These are phyloP conservation scores for Sebastes umbrosus DNA, from an alignment of 2,797 vertebrate genomes.

Conservation along the genomic window DNA sequence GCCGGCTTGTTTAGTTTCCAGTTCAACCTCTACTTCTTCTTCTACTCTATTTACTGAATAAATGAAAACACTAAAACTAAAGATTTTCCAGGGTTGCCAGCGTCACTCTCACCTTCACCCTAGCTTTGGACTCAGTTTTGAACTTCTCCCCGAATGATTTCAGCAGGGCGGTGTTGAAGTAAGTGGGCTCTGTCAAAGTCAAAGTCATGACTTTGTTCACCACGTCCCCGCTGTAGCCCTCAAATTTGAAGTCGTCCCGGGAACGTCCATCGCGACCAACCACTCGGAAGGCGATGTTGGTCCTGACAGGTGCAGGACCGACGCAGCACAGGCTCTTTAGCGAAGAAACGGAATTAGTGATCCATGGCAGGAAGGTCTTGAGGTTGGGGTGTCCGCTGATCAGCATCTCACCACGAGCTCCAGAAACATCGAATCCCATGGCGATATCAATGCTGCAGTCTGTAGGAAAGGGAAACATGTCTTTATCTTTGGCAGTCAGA, in stretches of 20 bases:
- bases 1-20: too few species aligned
- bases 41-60: too few species aligned
- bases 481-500: not conserved
- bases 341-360: constrained; percentile 73
- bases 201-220: constrained; percentile 80
- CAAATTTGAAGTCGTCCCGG: constrained; percentile 82
- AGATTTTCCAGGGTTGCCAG: not conserved
- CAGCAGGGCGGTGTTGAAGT: constrained; percentile 81
- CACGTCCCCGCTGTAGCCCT: constrained; percentile 67
- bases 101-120: constrained; percentile 83
- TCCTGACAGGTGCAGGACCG: not conserved
- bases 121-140: constrained; percentile 55
- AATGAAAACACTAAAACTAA: not conserved
- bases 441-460: constrained; percentile 85
- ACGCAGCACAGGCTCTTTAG: constrained; percentile 82
- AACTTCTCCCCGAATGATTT: constrained; percentile 79
- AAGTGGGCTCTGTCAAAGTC: constrained; percentile 54
- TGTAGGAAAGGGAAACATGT: constrained; percentile 32
- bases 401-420: constrained; percentile 27
- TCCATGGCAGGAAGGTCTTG: constrained; percentile 75
- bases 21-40: too few species aligned
- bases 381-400: constrained; percentile 76
- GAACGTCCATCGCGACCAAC: constrained; percentile 40
- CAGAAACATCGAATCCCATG: constrained; percentile 86
- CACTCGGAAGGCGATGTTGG: constrained; percentile 79